phyloP scores from a whole-genome alignment of 2,113 vertebrate species.

The Phoxinus phoxinus region DNA sequence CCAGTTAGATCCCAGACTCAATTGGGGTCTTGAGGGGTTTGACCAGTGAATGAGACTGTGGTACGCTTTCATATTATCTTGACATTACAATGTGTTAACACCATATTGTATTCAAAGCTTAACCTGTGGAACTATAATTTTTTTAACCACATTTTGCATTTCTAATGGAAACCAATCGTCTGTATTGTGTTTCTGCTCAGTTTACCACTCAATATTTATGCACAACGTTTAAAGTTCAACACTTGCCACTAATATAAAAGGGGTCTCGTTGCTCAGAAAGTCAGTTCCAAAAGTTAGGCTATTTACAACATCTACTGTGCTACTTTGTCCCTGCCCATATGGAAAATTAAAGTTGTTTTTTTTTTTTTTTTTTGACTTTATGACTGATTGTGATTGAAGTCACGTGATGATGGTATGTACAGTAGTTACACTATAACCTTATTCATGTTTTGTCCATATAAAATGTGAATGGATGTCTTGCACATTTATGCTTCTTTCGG shows the following conservation, averaged over 20 bases:
- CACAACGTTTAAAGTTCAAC: not conserved
- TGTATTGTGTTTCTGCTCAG: not conserved
- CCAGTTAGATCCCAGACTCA: constrained; percentile 49
- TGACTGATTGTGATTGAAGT: constrained; percentile 1
- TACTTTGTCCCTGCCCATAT: not conserved
- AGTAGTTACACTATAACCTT: constrained; percentile 23
- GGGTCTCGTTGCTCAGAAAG: not conserved
- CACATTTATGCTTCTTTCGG: constrained; percentile 29
- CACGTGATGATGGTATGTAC: constrained; percentile 27
- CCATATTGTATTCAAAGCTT: constrained; percentile 4
- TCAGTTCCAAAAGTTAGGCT: not conserved
- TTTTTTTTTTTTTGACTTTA: constrained; percentile 19
- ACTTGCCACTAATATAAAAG: not conserved
- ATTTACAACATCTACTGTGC: not conserved
- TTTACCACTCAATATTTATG: not conserved
- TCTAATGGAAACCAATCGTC: not conserved
- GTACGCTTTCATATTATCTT: constrained; percentile 22
- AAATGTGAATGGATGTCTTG: constrained; percentile 50
- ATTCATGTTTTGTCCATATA: constrained; percentile 38
- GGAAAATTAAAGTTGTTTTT: not conserved
- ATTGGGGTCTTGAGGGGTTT: constrained; percentile 49
- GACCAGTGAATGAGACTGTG: constrained; percentile 37
- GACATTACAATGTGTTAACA: constrained; percentile 31
- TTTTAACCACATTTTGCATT: constrained; percentile 15
- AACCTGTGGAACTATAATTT: constrained; percentile 10